Evolutionary conservation across 2,888 invertebrate species (phyloP), one percentile per base, ranked within the genome.

Genomic region (Macroteleia sp.): DNA sequence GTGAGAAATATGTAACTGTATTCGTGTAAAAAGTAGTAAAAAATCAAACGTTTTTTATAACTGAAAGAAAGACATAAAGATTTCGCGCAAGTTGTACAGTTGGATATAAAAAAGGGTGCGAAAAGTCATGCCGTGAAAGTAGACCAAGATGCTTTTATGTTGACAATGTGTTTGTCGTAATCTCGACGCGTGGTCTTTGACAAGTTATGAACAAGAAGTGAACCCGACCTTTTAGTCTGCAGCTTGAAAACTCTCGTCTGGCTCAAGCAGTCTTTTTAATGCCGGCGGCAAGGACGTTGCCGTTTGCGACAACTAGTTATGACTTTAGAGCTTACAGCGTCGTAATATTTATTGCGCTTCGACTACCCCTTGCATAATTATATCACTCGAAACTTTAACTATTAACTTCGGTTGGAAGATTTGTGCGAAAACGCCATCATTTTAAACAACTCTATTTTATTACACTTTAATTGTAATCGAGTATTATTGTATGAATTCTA

Each of bases 301-400:
- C 36, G 32, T 42, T 39, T 20, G 59, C 52, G 44, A 64, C 64
- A 42, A 50, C 42, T 57, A 30, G 64, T 64, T 64, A 64, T 57
- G 64, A 73, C 41, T 73, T 62, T 64, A 59, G 52, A 57, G 77
- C 81, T 85, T 82, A 85, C 75, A 84, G 80, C 70, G 64, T 71
- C 81, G 81, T 83, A 82, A 85, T 85, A 83, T 85, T 85, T 83
- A 83, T 84, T 81, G 82, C 75, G 61, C 71, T 81, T 80, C 79
- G 79, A 81, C 81, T 81, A 77, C 69, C 77, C 81, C 78, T 78
- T 78, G 79, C 71, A 59, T 59, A 66, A 74, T 66, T 64, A 42
- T 57, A 56, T 70, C 44, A 62, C 30, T 73, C 46, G 64, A 77
- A 83, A 85, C 62, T 81, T 84, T 78, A 79, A 82, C 73, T 56